Conservation (phyloP, 1,140 invertebrate genomes). For the Pseudachorutes palmiensis region DNA sequence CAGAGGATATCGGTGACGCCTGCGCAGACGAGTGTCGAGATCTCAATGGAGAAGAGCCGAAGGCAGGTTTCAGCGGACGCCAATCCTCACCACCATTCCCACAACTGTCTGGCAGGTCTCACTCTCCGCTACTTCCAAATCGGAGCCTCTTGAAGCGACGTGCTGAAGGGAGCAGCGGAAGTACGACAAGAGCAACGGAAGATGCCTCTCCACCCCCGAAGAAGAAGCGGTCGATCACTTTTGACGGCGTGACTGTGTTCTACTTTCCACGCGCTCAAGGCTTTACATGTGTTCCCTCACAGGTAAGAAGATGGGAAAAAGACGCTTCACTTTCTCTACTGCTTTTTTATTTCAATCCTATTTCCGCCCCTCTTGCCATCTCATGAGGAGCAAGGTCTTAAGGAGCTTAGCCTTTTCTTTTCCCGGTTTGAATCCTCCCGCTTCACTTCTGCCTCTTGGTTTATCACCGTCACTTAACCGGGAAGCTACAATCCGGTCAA, state of each 20-base stretch:
- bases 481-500: no score
- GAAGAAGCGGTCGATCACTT: constrained; percentile 70
- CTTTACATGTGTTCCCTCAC: constrained; percentile 94
- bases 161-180: neutral
- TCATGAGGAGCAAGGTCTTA: neutral
- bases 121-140: no score
- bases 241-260: constrained; percentile 86
- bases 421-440: neutral
- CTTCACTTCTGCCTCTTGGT: neutral
- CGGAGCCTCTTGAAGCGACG: constrained; percentile 33
- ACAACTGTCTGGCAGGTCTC: neutral
- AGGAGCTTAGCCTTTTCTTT: neutral
- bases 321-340: neutral
- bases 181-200: no score
- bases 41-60: neutral
- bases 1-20: neutral
- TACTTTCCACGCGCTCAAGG: constrained; percentile 93
- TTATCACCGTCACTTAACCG: neutral
- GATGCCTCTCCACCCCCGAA: constrained; percentile 43
- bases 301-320: constrained; percentile 45
- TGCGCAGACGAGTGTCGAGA: neutral
- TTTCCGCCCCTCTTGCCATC: neutral
- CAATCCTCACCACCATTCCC: neutral
- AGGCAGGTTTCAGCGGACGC: neutral
- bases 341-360: constrained; percentile 5